Evolutionary conservation across 2,797 vertebrate genomes (phyloP).

Genomic region (Acrocephalus scirpaceus): DNA sequence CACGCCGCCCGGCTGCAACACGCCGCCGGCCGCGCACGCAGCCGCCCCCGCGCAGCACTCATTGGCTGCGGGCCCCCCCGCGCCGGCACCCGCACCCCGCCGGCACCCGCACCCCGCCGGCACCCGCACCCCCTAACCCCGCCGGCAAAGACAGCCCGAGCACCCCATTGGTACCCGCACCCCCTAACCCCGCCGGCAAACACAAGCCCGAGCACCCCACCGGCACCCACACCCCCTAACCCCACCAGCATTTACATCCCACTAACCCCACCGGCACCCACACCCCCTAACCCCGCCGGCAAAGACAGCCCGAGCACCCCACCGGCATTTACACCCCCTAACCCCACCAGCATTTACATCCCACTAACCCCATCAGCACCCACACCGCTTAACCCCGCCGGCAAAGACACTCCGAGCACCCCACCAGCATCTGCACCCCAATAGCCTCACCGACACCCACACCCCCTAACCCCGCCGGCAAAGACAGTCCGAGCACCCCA

Average conservation of each 20-base stretch:
- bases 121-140: neutral
- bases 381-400: neutral
- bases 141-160: neutral
- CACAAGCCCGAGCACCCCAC: too few species aligned
- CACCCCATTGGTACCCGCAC: neutral
- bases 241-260: too few species aligned
- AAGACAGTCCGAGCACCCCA: too few species aligned
- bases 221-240: too few species aligned
- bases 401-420: neutral
- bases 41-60: constrained; percentile 71
- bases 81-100: neutral
- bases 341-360: too few species aligned
- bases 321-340: too few species aligned
- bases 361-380: neutral
- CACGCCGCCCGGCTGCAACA: neutral
- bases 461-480: too few species aligned
- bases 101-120: neutral
- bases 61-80: constrained; percentile 71
- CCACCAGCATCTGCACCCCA: neutral
- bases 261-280: too few species aligned
- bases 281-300: too few species aligned
- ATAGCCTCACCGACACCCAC: neutral
- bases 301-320: too few species aligned
- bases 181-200: neutral
- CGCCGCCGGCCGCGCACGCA: constrained; percentile 53